phyloP scores from a whole-genome alignment of 2,113 vertebrate genomes.

The human region GRCh38 chr2:2159501-2160000 shows the following conservation, averaged over 20 bases:
- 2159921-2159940: accelerated
- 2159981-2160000: accelerated
- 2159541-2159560: background rate
- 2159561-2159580: too few species aligned
- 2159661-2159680: background rate
- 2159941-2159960: accelerated
- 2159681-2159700: background rate
- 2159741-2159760: background rate
- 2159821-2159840: accelerated
- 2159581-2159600: background rate
- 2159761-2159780: background rate
- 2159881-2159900: accelerated
- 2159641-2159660: background rate
- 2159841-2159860: background rate
- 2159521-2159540: accelerated
- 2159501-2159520: background rate
- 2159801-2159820: accelerated
- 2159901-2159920: accelerated
- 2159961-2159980: background rate
- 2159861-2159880: too few species aligned
- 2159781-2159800: accelerated
- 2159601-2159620: accelerated
- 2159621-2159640: accelerated
- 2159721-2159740: background rate
- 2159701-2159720: background rate